These are phyloP conservation scores for Chaetophractus vellerosus DNA, from an alignment of 2,797 vertebrate genomes.

Conservation along the genomic window DNA sequence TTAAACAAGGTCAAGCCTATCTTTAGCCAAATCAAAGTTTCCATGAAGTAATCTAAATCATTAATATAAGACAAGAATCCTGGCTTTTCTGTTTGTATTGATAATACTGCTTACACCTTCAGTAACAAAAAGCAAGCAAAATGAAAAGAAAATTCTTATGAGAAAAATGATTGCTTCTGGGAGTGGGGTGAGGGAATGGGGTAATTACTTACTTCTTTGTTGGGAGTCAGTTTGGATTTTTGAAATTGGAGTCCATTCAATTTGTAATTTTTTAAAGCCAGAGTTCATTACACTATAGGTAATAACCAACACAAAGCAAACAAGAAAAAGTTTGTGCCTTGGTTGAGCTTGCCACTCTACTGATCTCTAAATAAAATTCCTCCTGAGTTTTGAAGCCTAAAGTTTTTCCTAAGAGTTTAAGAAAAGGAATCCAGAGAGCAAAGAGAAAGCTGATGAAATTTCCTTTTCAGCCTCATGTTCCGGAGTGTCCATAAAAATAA, in stretches of 20 bases:
- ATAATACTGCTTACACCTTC: not conserved
- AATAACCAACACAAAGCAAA: not conserved
- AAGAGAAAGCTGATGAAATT: not conserved
- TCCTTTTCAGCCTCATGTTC: not conserved
- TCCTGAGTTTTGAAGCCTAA: not conserved
- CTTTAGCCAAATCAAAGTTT: not conserved
- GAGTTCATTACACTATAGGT: not conserved
- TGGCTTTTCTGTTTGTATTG: not conserved
- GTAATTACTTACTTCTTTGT: not conserved
- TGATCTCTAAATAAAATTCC: not conserved
- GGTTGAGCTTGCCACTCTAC: not conserved
- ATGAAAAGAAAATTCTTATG: not conserved
- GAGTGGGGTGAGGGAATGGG: not conserved
- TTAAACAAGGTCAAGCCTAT: not conserved
- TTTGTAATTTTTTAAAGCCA: not conserved
- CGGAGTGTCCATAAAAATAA: not conserved
- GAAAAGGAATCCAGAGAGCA: not conserved
- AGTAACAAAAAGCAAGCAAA: not conserved
- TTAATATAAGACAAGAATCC: not conserved
- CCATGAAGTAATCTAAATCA: not conserved
- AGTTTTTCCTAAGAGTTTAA: not conserved
- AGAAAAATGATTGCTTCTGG: not conserved
- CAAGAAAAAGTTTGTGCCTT: not conserved
- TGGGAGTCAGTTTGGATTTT: not conserved
- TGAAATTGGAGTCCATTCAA: not conserved